Conservation (phyloP, 2,113 vertebrate genomes). For the Microtus richardsoni region DNA sequence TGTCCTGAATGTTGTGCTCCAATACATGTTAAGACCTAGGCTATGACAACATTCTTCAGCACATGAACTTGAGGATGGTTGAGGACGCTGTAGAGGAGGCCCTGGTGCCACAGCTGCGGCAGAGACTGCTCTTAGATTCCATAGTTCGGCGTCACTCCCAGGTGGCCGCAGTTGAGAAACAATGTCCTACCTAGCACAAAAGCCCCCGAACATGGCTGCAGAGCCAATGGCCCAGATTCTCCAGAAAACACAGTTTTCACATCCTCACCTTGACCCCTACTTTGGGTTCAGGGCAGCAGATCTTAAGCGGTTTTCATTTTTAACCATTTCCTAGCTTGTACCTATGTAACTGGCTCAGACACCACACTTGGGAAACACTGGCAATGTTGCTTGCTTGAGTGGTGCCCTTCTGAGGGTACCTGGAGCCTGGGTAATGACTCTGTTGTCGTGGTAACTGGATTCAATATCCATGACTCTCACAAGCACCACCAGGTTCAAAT, state of each 20-base stretch:
- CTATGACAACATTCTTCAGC: neutral
- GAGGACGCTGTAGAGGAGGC: neutral
- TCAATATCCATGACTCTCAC: neutral
- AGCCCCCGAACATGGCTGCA: neutral
- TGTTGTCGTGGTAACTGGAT: neutral
- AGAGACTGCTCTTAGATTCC: neutral
- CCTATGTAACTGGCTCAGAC: neutral
- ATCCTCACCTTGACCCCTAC: neutral
- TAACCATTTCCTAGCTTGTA: neutral
- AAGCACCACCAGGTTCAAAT: neutral
- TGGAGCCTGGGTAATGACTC: neutral
- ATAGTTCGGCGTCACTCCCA: accelerated
- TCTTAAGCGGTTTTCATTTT: neutral
- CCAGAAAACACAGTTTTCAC: neutral
- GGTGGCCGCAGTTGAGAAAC: neutral
- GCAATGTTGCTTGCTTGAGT: neutral
- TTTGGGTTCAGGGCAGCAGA: neutral
- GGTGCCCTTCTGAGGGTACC: neutral
- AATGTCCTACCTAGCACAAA: neutral
- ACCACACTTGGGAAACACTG: neutral
- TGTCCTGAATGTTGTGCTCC: neutral
- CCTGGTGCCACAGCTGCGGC: accelerated
- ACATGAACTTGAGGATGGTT: neutral
- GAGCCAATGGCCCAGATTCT: accelerated
- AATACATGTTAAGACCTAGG: neutral